Evolutionary conservation across 2,888 invertebrate species (phyloP).

Genomic region (Clivina fossor): DNA sequence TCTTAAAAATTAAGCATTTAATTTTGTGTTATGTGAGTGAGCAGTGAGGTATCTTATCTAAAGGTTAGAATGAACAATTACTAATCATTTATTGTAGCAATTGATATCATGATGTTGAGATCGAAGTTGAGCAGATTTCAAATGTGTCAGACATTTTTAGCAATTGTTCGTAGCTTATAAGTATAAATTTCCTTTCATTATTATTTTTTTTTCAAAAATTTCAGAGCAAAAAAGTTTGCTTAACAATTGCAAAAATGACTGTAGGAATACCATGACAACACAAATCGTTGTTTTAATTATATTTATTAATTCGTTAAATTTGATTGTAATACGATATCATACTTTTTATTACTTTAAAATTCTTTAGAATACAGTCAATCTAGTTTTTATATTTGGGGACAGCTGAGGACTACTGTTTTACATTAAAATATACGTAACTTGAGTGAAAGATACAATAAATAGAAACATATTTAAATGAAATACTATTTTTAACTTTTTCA

Average conservation of each 20-base stretch:
- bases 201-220: background rate
- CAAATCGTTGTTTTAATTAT: background rate
- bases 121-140: slow-evolving; percentile 4
- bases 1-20: too few species aligned
- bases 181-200: background rate
- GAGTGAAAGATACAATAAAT: too few species aligned
- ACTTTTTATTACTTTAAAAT: too few species aligned
- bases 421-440: too few species aligned
- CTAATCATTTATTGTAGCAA: background rate
- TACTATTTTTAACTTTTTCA: too few species aligned
- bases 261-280: background rate
- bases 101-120: background rate
- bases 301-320: background rate
- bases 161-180: background rate
- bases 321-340: too few species aligned
- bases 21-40: background rate
- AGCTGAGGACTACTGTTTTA: too few species aligned
- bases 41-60: background rate
- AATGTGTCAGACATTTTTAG: background rate
- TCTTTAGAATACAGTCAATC: too few species aligned
- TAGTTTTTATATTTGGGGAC: too few species aligned
- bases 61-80: background rate
- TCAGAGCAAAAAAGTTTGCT: too few species aligned
- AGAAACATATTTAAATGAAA: too few species aligned
- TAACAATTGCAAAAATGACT: background rate